Evolutionary conservation across 2,888 invertebrate genomes (phyloP).

Genomic region (Dryocosmus kuriphilus): DNA sequence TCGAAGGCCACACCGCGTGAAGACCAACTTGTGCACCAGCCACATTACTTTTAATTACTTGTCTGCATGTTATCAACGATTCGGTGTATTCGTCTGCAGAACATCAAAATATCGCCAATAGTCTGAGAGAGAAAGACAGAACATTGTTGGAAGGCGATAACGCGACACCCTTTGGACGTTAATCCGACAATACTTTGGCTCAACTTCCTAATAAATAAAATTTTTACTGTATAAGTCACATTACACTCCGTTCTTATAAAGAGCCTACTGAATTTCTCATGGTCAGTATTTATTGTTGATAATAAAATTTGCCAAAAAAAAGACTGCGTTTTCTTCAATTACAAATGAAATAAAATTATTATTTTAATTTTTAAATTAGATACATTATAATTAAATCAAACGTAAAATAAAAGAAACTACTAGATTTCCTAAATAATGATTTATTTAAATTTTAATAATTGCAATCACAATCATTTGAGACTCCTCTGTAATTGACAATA

Average conservation of each 20-base stretch:
- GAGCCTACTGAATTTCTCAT: slow-evolving; percentile 60
- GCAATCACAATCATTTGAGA: slow-evolving; percentile 62
- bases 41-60: slow-evolving; percentile 48
- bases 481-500: slow-evolving; percentile 66
- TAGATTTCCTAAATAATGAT: slow-evolving; percentile 60
- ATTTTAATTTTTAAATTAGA: neutral
- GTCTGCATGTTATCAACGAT: slow-evolving; percentile 33
- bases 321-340: slow-evolving; percentile 49
- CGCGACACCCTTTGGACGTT: slow-evolving; percentile 58
- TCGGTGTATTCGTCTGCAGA: slow-evolving; percentile 21
- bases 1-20: neutral
- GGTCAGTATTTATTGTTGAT: slow-evolving; percentile 74
- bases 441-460: slow-evolving; percentile 62
- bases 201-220: slow-evolving; percentile 21
- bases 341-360: neutral
- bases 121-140: slow-evolving; percentile 17
- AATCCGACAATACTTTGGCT: slow-evolving; percentile 26
- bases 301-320: slow-evolving; percentile 69
- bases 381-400: neutral
- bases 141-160: slow-evolving; percentile 32
- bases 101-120: slow-evolving; percentile 1
- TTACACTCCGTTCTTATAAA: slow-evolving; percentile 40
- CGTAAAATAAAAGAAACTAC: neutral
- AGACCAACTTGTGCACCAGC: slow-evolving; percentile 18
- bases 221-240: slow-evolving; percentile 40